Base-by-base conservation (phyloP, 2,888 invertebrate genomes). In the Phaonia tiefii region DNA sequence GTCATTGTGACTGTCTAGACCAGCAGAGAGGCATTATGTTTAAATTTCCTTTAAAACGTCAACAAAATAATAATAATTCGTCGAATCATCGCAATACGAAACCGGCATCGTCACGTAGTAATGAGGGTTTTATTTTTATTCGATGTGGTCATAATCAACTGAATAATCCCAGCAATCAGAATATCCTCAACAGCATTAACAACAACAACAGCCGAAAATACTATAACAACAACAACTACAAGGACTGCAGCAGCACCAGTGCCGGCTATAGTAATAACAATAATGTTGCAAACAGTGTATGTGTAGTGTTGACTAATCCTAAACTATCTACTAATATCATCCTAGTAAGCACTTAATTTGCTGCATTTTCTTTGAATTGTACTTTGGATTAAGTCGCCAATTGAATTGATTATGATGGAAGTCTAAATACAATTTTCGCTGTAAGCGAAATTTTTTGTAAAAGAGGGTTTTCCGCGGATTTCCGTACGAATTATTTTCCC, bases 71-170 rank as follows among this genome's bases (percentile, higher is more conserved):
- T 76, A 76, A 69, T 17, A 81, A 83, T 66, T 84, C 84, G 76
- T 84, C 37, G 20, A 73, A 77, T 74, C 74, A 78, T 46, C 80
- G 71, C 71, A 82, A 72, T 54, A 79, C 73, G 71, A 82, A 75
- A 80, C 82, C 83, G 54, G 75, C 82, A 70, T 84, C 85, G 78
- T 84, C 85, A 71, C 85, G 85, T 70, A 86, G 85, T 83, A 86
- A 86, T 83, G 86, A 86, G 82, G 86, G 86, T 79, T 84, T 86
- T 79, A 85, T 86, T 70, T 84, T 72, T 76, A 80, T 84, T 75
- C 84, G 82, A 31, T 83, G 83, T 79, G 84, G 83, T 65, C 80
- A 84, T 77, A 83, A 37, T 49, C 69, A 74, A 56, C 44, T 65
- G 20, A 74, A 74, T 39, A 74, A 63, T 17, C 65, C 8, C n/a